Evolutionary conservation across 2,888 invertebrate genomes (phyloP).

Genomic region (Hedya salicella): DNA sequence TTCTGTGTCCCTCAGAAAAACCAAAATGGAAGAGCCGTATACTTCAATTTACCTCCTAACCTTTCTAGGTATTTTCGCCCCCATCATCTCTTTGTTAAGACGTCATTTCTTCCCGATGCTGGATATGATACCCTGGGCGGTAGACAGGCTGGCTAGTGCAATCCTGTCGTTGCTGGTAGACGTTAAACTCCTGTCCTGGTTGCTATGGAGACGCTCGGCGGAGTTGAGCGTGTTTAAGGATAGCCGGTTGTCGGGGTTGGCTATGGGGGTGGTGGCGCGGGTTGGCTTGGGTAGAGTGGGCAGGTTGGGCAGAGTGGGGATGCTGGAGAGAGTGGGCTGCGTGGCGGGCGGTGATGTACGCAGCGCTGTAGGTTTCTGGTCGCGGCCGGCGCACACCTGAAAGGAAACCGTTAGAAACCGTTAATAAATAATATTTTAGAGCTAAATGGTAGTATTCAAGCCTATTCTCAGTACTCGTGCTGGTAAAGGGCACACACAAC

Average conservation of each 20-base stretch:
- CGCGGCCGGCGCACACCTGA: slow-evolving; percentile 82
- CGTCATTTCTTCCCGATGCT: slow-evolving; percentile 83
- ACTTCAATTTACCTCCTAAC: slow-evolving; percentile 64
- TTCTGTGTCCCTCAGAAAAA: background rate
- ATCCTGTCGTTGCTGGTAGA: slow-evolving; percentile 65
- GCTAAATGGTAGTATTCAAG: too few species aligned
- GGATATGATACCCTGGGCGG: slow-evolving; percentile 73
- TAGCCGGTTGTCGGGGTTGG: slow-evolving; percentile 61
- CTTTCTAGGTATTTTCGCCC: slow-evolving; percentile 66
- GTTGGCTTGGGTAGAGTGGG: slow-evolving; percentile 64
- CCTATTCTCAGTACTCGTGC: too few species aligned
- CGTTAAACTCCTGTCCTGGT: slow-evolving; percentile 56
- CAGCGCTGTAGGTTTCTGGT: slow-evolving; percentile 73
- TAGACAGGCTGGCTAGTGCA: slow-evolving; percentile 69
- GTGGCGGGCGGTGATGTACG: slow-evolving; percentile 73
- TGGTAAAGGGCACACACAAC: too few species aligned
- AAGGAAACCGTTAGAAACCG: background rate
- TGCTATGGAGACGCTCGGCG: slow-evolving; percentile 64
- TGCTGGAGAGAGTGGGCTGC: slow-evolving; percentile 63
- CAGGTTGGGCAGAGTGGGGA: slow-evolving; percentile 64
- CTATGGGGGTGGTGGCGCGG: slow-evolving; percentile 67
- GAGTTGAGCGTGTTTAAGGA: slow-evolving; percentile 64
- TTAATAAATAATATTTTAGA: too few species aligned
- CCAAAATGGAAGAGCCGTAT: slow-evolving; percentile 2
- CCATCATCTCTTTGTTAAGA: slow-evolving; percentile 62